Evolutionary conservation across 2,888 invertebrate species (phyloP).

Genomic region (Periphyllus acericola): DNA sequence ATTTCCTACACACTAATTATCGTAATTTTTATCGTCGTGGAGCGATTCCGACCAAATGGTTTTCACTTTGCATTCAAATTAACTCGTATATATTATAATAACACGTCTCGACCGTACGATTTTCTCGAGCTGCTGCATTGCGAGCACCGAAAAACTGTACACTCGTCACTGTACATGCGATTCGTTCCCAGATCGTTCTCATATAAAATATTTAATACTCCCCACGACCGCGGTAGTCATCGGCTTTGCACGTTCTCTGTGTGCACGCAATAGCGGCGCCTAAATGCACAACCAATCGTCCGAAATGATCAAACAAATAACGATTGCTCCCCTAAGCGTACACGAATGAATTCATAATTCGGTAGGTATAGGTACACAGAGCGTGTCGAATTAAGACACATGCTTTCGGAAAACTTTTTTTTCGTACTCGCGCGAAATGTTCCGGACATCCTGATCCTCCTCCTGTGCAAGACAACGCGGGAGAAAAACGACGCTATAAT

Average conservation of each 20-base stretch:
- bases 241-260: background rate
- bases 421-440: too few species aligned
- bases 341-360: too few species aligned
- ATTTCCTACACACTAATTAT: slow-evolving; percentile 30
- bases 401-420: too few species aligned
- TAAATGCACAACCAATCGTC: background rate
- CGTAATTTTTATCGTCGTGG: background rate
- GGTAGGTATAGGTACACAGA: too few species aligned
- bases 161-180: too few species aligned
- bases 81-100: background rate
- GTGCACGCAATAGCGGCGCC: background rate
- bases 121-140: background rate
- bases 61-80: slow-evolving; percentile 11
- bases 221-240: background rate
- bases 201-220: too few species aligned
- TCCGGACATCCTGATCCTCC: too few species aligned
- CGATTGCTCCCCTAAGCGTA: background rate
- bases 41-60: background rate
- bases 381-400: too few species aligned
- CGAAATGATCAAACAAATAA: background rate
- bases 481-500: too few species aligned
- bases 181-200: too few species aligned
- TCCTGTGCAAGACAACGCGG: too few species aligned
- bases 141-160: too few species aligned
- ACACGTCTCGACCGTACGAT: background rate